phyloP scores from a whole-genome alignment of 2,888 invertebrate genomes.

The Alsophila aescularia region DNA sequence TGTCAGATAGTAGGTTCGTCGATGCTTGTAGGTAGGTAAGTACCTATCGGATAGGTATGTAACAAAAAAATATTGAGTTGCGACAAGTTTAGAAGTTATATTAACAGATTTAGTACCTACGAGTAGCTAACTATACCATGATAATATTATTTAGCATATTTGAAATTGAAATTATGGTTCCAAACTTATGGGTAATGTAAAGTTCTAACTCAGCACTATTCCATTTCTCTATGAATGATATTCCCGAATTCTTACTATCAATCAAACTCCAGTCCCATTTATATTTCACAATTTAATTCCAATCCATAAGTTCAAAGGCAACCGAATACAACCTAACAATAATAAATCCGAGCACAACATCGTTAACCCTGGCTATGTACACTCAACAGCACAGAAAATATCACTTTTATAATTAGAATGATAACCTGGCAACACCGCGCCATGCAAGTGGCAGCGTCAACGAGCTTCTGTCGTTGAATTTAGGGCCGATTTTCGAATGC shows the following conservation, averaged over 20 bases:
- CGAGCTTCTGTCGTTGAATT: background rate
- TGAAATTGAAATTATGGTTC: too few species aligned
- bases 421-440: constrained; percentile 14
- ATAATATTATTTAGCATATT: too few species aligned
- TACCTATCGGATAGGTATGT: too few species aligned
- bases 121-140: too few species aligned
- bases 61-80: too few species aligned
- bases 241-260: background rate
- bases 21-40: too few species aligned
- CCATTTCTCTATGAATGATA: too few species aligned
- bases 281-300: background rate
- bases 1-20: too few species aligned
- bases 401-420: constrained; percentile 25
- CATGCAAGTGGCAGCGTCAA: background rate
- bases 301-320: background rate
- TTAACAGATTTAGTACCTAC: too few species aligned
- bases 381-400: constrained; percentile 10
- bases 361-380: constrained; percentile 5
- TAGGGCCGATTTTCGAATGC: constrained; percentile 2
- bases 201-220: too few species aligned
- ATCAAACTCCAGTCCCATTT: background rate
- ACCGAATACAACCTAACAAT: constrained; percentile 1
- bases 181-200: too few species aligned
- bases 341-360: constrained; percentile 3
- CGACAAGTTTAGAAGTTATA: too few species aligned